Evolutionary conservation across 2,888 invertebrate genomes (phyloP).

Genomic region (Vannuccia rotundouncinata): DNA sequence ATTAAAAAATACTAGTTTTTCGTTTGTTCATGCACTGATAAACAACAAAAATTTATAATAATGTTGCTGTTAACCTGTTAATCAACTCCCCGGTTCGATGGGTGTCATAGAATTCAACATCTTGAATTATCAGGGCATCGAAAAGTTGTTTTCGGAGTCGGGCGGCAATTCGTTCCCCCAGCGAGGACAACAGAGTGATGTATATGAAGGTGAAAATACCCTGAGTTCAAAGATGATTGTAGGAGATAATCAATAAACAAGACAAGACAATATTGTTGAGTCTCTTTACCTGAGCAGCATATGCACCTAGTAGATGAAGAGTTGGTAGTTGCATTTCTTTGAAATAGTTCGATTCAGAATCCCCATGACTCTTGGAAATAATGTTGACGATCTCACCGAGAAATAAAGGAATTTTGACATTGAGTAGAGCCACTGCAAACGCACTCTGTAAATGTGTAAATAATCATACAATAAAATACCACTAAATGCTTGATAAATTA

Average conservation of each 20-base stretch:
- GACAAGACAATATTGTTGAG: not conserved
- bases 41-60: too few relatives aligned
- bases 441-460: constrained; percentile 67
- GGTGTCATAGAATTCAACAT: constrained; percentile 80
- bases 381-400: constrained; percentile 77
- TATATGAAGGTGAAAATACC: constrained; percentile 80
- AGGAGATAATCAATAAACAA: not conserved
- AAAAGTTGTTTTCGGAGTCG: constrained; percentile 75
- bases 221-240: constrained; percentile 55
- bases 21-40: too few relatives aligned
- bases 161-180: constrained; percentile 79
- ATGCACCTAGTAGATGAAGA: constrained; percentile 65
- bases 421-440: constrained; percentile 74
- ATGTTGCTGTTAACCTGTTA: constrained; percentile 68
- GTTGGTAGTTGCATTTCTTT: constrained; percentile 66
- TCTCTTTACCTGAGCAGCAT: constrained; percentile 72
- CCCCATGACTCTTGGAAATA: constrained; percentile 59
- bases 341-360: constrained; percentile 35
- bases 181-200: constrained; percentile 74
- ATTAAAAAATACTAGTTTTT: too few relatives aligned
- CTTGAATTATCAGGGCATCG: constrained; percentile 72
- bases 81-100: constrained; percentile 85
- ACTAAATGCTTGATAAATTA: not conserved
- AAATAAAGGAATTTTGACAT: constrained; percentile 78
- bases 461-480: not conserved